Evolutionary conservation across 2,888 invertebrate species (phyloP), one percentile per base, ranked within the genome.

Genomic region (Magallana nippona): DNA sequence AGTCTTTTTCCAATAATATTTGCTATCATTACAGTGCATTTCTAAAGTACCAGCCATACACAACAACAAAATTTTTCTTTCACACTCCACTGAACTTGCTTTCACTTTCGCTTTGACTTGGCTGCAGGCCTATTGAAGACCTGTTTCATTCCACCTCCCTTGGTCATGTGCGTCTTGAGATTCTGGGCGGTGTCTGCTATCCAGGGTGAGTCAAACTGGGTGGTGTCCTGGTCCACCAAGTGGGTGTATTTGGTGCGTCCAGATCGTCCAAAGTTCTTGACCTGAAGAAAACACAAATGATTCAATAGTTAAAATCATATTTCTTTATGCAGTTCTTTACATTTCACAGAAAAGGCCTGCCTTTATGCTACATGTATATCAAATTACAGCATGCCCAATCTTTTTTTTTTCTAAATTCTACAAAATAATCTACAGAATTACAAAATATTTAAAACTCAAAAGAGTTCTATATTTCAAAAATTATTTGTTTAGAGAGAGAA

Each of bases 231-330:
- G 94, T 99, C 99, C 0, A 99, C 99, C 92, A 99, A 95, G 95
- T 99, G 99, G 0, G 99, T 99, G 95, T 99, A 99, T 93, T 99
- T 99, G 0, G 99, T 99, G 82, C 99, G 96, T 8, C 99, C 99
- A 81, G 99, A 99, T 1, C 99, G 96, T 15, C 99, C 99, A 94
- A 99, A 99, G 95, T 99, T 99, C 95, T 99, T 99, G 77, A 99
- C 99, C 95, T 95, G 92, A 78, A 89, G 85, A 55, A 78, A n/a
- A n/a, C n/a, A 85, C 55, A 63, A 78, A n/a, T 44, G 44, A 44
- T 44, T 44, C 5, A 44, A 44, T 19, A n/a, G 77, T 10, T 22
- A 55, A 13, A 84, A n/a, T 22, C 11, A 15, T 10, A 15, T 77
- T 44, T 11, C 2, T 77, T 44, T 1, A 22, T 11, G 5, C 27